phyloP scores from a whole-genome alignment of 2,888 invertebrate species.

The Ceriagrion tenellum region DNA sequence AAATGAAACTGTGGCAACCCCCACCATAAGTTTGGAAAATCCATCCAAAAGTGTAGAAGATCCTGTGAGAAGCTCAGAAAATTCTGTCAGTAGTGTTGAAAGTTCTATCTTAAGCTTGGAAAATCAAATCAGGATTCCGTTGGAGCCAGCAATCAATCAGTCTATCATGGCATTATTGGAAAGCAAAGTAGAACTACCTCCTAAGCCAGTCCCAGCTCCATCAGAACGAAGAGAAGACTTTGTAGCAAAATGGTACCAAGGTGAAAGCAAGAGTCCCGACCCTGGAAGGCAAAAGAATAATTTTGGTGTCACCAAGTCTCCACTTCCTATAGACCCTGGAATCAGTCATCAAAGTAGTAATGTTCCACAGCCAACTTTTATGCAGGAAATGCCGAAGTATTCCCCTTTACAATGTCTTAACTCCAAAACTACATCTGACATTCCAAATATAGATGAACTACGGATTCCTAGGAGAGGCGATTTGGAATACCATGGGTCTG shows the following conservation, averaged over 20 bases:
- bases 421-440: not conserved
- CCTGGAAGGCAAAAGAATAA: slow-evolving; percentile 2
- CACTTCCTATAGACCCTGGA: not conserved
- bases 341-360: not conserved
- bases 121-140: slow-evolving; percentile 9
- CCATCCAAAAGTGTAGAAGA: not conserved
- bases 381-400: not conserved
- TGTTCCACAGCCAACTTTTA: not conserved
- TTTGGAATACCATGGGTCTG: not conserved
- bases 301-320: slow-evolving; percentile 24
- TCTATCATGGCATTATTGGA: not conserved
- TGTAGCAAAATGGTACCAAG: slow-evolving; percentile 41
- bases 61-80: not conserved
- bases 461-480: not conserved
- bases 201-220: slow-evolving; percentile 71
- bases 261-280: slow-evolving; percentile 4
- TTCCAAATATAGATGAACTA: slow-evolving; percentile 37
- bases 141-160: not conserved
- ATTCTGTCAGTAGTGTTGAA: not conserved
- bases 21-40: slow-evolving; percentile 54
- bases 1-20: slow-evolving; percentile 73
- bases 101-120: not conserved
- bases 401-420: not conserved
- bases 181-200: not conserved
- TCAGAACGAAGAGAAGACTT: slow-evolving; percentile 72